Evolutionary conservation across 1,140 invertebrate species (phyloP).

Genomic region (Globodera ellingtonae): DNA sequence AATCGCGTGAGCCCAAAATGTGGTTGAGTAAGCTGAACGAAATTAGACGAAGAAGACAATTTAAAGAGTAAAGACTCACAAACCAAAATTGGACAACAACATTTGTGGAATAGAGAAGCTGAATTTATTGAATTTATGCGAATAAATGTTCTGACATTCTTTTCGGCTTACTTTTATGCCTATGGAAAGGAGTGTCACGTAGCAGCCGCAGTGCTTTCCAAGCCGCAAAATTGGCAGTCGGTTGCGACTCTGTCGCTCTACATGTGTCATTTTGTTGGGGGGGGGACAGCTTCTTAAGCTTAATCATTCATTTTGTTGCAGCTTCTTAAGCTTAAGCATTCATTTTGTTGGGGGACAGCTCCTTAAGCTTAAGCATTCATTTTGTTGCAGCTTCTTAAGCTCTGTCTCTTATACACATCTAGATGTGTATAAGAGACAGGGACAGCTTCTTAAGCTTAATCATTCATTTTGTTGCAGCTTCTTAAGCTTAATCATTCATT

Average conservation of each 20-base stretch:
- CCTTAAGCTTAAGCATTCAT: neutral
- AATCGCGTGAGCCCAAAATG: constrained; percentile 61
- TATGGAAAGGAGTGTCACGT: constrained; percentile 65
- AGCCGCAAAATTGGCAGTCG: constrained; percentile 47
- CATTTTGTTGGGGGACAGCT: no score
- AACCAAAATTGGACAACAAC: constrained; percentile 61
- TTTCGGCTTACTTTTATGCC: constrained; percentile 57
- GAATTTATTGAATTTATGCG: constrained; percentile 45
- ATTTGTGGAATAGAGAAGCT: constrained; percentile 64
- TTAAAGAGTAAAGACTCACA: neutral
- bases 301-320: neutral
- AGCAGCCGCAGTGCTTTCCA: constrained; percentile 64
- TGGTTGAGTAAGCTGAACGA: constrained; percentile 56
- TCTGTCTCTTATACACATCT: no score
- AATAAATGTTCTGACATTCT: neutral
- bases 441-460: no score
- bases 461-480: neutral
- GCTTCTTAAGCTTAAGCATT: neutral
- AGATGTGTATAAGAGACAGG: no score
- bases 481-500: no score
- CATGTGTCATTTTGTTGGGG: constrained; percentile 55
- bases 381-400: neutral
- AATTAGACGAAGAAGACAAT: neutral
- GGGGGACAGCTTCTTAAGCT: neutral
- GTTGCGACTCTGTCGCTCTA: constrained; percentile 56